Percentiles rank a stretch among this genome's conserved stretches.
These are phyloP conservation scores for Cryptotis parvus DNA, from an alignment of 2,113 vertebrate species.

Conservation along the genomic window DNA sequence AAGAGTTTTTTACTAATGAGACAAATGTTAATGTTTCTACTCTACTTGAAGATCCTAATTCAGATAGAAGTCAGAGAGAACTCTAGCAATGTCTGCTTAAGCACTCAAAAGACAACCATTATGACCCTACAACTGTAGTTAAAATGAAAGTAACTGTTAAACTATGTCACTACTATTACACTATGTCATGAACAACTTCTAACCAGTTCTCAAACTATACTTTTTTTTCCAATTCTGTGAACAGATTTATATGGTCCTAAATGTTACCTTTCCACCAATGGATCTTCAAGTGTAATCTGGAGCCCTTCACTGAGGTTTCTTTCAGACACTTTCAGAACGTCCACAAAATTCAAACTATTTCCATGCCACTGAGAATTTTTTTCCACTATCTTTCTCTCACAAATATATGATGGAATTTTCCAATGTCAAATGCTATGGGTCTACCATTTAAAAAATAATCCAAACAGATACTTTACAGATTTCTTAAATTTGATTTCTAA, in stretches of 20 bases:
- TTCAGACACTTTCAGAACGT: neutral
- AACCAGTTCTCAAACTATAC: constrained; percentile 17
- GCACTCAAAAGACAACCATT: constrained; percentile 22
- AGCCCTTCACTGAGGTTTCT: neutral
- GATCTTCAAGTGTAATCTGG: constrained; percentile 24
- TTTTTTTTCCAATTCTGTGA: constrained; percentile 22
- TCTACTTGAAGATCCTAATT: constrained; percentile 41
- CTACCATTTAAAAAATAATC: neutral
- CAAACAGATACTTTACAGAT: neutral
- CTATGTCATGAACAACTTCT: constrained; percentile 26
- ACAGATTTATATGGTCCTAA: neutral
- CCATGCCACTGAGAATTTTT: constrained; percentile 29
- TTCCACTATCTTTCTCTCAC: constrained; percentile 28
- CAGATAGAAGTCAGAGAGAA: constrained; percentile 30
- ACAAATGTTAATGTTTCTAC: constrained; percentile 46
- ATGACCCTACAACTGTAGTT: constrained; percentile 28
- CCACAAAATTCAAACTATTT: constrained; percentile 28
- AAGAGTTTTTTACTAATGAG: constrained; percentile 63
- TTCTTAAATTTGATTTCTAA: constrained; percentile 52
- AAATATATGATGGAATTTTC: constrained; percentile 3
- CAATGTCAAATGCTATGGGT: neutral
- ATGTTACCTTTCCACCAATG: neutral
- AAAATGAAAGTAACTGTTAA: constrained; percentile 32
- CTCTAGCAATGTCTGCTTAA: neutral
- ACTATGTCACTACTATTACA: constrained; percentile 6